Base-by-base conservation (phyloP, 2,113 vertebrate genomes). In the Ginglymostoma cirratum region DNA sequence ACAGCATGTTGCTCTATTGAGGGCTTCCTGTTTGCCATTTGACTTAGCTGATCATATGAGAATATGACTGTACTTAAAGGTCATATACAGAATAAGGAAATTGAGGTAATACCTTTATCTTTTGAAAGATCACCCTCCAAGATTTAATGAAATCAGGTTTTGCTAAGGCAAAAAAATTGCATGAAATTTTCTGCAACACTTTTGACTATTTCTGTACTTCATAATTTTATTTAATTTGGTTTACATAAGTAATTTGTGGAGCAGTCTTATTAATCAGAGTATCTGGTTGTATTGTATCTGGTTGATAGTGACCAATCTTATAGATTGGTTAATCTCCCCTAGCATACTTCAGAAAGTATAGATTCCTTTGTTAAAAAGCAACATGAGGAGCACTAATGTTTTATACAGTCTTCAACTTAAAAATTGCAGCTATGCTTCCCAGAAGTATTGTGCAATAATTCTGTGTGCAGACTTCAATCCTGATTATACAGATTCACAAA, bases 21-120 rank as follows among this genome's bases (percentile, higher is more conserved):
- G 34, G 24, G 10, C 65, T 94, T 94, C 92, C 92, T 94, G 92
- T 94, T 94, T 94, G 48, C 2, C 52, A 69, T 69, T 94, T 94
- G n/a, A 69, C 92, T 42, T 94, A 38, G 19, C 92, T 67, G 90
- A 67, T 67, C 65, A 67, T 65, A 94, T 67, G 7, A 94, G 19
- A 69, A 94, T 70, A 45, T 19, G 17, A 69, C 42, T 94, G 21
- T 92, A 3, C 89, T 70, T 95, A 70, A 70, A 72, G 93, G 93
- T 95, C 45, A 45, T 14, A 34, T 34, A 48, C 67, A 72, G 45
- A 92, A 48, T 30, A 12, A 95, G 38, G 66, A 94, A 94, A 70
- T 67, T 94, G 42, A 69, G 93, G 23, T 94, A 21, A 42, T 66
- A 45, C 69, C 65, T 42, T 94, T 38, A 70, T 95, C 67, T 72